A percentile compares a stretch with the other conserved stretches of the same genome.
phyloP scores from a whole-genome alignment of 2,113 vertebrate species.

The Hepsetus odoe region DNA sequence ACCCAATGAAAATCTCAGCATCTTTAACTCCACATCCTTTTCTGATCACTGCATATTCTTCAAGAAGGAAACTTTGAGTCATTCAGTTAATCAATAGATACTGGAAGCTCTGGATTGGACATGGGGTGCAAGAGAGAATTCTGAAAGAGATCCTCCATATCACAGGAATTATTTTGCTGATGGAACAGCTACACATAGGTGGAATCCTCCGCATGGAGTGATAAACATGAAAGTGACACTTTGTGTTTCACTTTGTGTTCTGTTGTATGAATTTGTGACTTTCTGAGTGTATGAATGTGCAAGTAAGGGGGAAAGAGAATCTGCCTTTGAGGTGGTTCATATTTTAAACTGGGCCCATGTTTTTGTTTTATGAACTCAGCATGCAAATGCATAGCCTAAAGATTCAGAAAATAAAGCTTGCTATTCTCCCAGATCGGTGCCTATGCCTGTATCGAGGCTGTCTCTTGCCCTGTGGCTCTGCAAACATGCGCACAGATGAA shows the following conservation, averaged over 20 bases:
- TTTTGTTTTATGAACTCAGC: constrained; percentile 18
- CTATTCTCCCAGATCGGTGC: constrained; percentile 17
- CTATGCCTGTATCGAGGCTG: background rate
- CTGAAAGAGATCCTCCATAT: no score
- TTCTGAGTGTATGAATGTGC: background rate
- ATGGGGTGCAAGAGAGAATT: background rate
- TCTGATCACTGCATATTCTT: no score
- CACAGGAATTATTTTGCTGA: no score
- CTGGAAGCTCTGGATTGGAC: background rate
- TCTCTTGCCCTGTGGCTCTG: constrained; percentile 37
- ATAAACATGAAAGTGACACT: background rate
- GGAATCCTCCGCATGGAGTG: background rate
- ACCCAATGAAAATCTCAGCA: no score
- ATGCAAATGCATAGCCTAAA: constrained; percentile 9
- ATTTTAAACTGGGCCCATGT: constrained; percentile 19
- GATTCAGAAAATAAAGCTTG: background rate
- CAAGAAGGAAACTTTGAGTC: background rate
- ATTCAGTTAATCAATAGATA: no score
- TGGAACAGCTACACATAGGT: background rate
- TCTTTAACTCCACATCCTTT: no score
- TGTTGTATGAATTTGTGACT: background rate
- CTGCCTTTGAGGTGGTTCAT: background rate
- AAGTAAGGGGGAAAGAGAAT: background rate
- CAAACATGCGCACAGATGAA: constrained; percentile 3
- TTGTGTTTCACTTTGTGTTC: background rate